Conservation (phyloP, 2,888 invertebrate species). For the Ophonus ardosiacus region DNA sequence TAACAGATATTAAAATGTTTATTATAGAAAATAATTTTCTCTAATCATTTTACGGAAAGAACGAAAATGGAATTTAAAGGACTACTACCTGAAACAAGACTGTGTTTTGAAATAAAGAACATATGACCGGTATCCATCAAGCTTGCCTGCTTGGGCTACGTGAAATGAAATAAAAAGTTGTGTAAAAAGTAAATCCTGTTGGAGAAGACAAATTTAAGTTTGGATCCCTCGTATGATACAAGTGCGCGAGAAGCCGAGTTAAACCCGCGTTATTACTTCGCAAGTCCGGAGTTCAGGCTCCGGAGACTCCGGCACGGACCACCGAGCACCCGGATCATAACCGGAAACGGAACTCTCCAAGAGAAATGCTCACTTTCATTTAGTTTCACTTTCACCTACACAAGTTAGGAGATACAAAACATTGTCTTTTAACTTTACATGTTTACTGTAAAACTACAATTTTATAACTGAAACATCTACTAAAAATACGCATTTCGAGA, state of each 20-base stretch:
- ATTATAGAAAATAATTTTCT: not conserved
- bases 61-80: not conserved
- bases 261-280: slow-evolving; percentile 18
- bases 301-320: not conserved
- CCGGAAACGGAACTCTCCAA: slow-evolving; percentile 16
- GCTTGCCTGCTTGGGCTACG: too few relatives aligned
- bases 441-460: too few relatives aligned
- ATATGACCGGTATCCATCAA: too few relatives aligned
- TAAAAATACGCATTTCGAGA: too few relatives aligned
- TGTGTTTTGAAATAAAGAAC: too few relatives aligned
- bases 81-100: too few relatives aligned
- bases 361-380: slow-evolving; percentile 5
- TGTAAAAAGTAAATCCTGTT: not conserved
- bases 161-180: not conserved
- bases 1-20: not conserved
- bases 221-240: slow-evolving; percentile 2
- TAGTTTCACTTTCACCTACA: not conserved
- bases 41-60: not conserved
- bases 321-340: not conserved
- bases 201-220: slow-evolving; percentile 18
- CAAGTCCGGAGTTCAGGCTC: not conserved
- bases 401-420: not conserved
- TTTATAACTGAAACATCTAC: too few relatives aligned
- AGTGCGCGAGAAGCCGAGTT: slow-evolving; percentile 19
- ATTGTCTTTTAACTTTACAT: not conserved